A percentile compares a stretch with the other conserved stretches of the same genome.
These are phyloP conservation scores for Dexiosoma caninum DNA, from an alignment of 2,888 invertebrate species.

Conservation along the genomic window DNA sequence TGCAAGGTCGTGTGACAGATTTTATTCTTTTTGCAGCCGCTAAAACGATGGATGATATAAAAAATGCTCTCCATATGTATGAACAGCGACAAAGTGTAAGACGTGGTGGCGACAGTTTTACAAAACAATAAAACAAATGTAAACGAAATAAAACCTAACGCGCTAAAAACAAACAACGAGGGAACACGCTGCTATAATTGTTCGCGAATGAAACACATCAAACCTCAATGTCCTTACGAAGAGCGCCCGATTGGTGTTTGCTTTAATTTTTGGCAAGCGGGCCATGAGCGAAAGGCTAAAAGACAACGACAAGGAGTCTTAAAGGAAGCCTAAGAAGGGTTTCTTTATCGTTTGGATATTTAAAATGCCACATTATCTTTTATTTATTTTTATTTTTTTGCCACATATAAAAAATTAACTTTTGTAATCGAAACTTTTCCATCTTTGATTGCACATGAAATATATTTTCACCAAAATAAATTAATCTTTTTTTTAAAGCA, in stretches of 20 bases:
- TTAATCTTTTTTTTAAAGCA: too few relatives aligned
- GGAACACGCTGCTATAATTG: constrained; percentile 27
- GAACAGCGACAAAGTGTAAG: constrained; percentile 32
- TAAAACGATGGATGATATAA: constrained; percentile 18
- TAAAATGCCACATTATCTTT: constrained; percentile 14
- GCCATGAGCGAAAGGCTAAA: constrained; percentile 34
- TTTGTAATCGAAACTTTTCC: constrained; percentile 63
- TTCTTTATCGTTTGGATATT: not conserved
- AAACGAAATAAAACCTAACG: not conserved
- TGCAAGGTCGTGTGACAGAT: constrained; percentile 44
- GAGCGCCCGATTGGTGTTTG: constrained; percentile 36
- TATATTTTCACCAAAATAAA: constrained; percentile 45
- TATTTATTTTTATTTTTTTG: too few relatives aligned
- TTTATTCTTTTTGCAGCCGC: constrained; percentile 26
- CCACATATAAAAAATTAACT: constrained; percentile 52
- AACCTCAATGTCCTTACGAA: constrained; percentile 37
- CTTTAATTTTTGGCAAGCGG: constrained; percentile 36
- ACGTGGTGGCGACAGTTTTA: not conserved
- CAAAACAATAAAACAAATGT: not conserved
- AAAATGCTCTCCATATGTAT: constrained; percentile 26
- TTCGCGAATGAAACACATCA: constrained; percentile 22
- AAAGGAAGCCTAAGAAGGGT: not conserved
- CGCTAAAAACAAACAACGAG: constrained; percentile 8
- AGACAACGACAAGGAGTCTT: constrained; percentile 18
- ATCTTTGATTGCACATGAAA: constrained; percentile 62